phyloP scores from a whole-genome alignment of 1,140 invertebrate species.

The Watersipora subatra region DNA sequence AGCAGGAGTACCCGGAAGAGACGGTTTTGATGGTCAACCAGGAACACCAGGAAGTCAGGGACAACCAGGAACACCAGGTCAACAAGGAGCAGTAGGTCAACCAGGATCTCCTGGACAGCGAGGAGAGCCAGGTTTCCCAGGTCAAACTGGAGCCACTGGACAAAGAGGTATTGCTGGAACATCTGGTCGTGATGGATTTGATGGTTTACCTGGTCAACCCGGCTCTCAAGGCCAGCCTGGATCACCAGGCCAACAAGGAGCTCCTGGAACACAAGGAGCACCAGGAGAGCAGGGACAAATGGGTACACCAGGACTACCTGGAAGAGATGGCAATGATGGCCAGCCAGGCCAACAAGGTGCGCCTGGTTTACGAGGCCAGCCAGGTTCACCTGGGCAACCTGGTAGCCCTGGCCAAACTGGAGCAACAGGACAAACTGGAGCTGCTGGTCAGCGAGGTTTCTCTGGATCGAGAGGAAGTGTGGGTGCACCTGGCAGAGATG shows the following conservation, averaged over 20 bases:
- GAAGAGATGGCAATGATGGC: background rate
- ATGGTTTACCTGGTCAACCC: slow-evolving; percentile 18
- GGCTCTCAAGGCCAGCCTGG: slow-evolving; percentile 20
- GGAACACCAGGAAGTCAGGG: slow-evolving; percentile 18
- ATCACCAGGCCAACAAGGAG: slow-evolving; percentile 17
- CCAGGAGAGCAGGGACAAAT: slow-evolving; percentile 4
- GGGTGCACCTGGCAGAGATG: background rate
- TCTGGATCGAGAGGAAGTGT: background rate
- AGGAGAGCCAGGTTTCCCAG: slow-evolving; percentile 19
- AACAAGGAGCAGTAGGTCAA: slow-evolving; percentile 12
- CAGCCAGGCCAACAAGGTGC: background rate
- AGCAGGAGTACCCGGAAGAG: slow-evolving; percentile 7
- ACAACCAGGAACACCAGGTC: slow-evolving; percentile 16
- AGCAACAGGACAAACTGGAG: background rate
- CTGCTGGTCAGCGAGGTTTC: background rate
- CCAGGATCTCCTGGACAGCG: slow-evolving; percentile 20
- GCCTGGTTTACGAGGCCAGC: slow-evolving; percentile 41
- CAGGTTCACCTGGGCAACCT: slow-evolving; percentile 34
- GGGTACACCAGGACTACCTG: slow-evolving; percentile 8
- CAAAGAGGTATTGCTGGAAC: slow-evolving; percentile 20
- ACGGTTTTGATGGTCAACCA: slow-evolving; percentile 9
- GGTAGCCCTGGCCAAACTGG: background rate
- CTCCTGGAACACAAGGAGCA: slow-evolving; percentile 9
- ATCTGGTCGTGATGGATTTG: slow-evolving; percentile 17
- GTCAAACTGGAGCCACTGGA: slow-evolving; percentile 19